A percentile compares a stretch with the other conserved stretches of the same genome.
Evolutionary conservation across 2,888 invertebrate species (phyloP).

Genomic region (Agrotis exclamationis): DNA sequence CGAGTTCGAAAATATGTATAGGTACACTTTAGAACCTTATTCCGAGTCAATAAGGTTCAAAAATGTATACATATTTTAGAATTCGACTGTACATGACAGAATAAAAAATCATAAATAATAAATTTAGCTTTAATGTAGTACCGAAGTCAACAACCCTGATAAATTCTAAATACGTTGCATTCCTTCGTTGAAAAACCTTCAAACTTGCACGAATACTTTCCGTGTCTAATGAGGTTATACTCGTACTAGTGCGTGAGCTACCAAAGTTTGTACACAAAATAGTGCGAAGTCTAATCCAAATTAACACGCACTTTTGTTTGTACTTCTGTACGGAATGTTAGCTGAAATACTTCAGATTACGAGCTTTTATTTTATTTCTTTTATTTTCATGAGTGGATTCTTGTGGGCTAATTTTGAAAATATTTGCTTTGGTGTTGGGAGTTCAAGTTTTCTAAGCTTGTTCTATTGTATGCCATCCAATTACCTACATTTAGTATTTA

Average conservation of each 20-base stretch:
- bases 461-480: too few relatives aligned
- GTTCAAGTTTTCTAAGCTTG: neutral
- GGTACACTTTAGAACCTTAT: too few relatives aligned
- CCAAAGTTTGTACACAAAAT: slow-evolving; percentile 48
- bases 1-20: too few relatives aligned
- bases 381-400: neutral
- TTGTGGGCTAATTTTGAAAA: neutral
- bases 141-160: neutral
- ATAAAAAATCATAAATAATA: too few relatives aligned
- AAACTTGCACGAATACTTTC: slow-evolving; percentile 29
- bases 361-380: slow-evolving; percentile 18
- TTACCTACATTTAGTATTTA: too few relatives aligned
- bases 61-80: too few relatives aligned
- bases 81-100: too few relatives aligned
- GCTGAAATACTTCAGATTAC: slow-evolving; percentile 10
- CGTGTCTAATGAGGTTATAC: slow-evolving; percentile 39
- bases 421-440: neutral
- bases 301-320: slow-evolving; percentile 54
- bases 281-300: slow-evolving; percentile 49
- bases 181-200: slow-evolving; percentile 22
- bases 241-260: slow-evolving; percentile 45
- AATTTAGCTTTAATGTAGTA: too few relatives aligned
- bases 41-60: too few relatives aligned
- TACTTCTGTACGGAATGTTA: slow-evolving; percentile 31
- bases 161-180: slow-evolving; percentile 22